Percentiles rank a stretch among this genome's conserved stretches.
Conservation (phyloP, 2,888 invertebrate species). For the Pomacea canaliculata region DNA sequence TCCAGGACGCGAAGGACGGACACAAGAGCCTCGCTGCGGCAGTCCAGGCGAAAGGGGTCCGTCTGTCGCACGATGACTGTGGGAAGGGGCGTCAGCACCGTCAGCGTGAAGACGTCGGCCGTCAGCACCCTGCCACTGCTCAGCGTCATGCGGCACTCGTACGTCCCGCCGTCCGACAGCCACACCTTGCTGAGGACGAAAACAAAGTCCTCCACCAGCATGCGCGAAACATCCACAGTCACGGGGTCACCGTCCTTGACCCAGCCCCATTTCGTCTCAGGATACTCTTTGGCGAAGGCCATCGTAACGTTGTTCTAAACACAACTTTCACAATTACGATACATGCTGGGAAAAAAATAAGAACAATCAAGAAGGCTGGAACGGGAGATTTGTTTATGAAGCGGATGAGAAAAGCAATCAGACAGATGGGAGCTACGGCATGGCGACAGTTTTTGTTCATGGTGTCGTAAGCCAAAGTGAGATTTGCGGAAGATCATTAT, state of each 20-base stretch:
- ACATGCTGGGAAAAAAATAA: no score
- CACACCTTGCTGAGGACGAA: constrained; percentile 1
- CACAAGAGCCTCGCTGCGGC: constrained; percentile 9
- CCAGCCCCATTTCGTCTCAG: neutral
- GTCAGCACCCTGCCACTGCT: neutral
- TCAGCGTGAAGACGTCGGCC: constrained; percentile 10
- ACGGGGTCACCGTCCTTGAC: neutral
- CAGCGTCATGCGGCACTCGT: constrained; percentile 17
- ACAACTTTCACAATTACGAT: no score
- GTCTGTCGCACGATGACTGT: constrained; percentile 6
- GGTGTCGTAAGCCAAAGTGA: no score
- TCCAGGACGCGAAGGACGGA: neutral
- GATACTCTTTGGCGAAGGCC: neutral
- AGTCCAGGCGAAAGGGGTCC: constrained; percentile 8
- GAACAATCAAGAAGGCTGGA: no score
- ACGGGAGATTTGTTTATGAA: neutral
- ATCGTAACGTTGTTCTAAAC: no score
- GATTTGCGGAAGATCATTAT: no score
- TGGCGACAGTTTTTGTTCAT: no score
- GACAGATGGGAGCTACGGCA: no score
- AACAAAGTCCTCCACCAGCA: neutral
- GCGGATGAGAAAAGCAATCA: no score
- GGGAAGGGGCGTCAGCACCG: constrained; percentile 4
- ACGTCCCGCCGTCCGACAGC: constrained; percentile 12
- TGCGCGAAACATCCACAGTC: neutral